These are phyloP conservation scores for Melinaea menophilus DNA, from an alignment of 2,888 invertebrate genomes.

Conservation along the genomic window DNA sequence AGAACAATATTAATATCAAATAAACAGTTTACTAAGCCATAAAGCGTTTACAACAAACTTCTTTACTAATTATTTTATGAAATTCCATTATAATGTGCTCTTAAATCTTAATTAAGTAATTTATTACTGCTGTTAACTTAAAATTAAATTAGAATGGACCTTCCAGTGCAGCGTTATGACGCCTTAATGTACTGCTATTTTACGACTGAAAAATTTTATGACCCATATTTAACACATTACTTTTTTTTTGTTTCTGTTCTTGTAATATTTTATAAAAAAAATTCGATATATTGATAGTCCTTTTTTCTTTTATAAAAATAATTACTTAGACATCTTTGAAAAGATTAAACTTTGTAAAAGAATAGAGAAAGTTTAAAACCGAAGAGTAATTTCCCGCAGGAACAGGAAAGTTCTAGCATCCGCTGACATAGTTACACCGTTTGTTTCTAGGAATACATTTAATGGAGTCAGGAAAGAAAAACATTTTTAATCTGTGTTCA, in stretches of 20 bases:
- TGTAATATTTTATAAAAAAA: conserved; percentile 14
- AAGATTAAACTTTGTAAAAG: conserved; percentile 6
- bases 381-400: conserved; percentile 22
- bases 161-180: background rate
- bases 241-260: too few species aligned
- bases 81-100: background rate
- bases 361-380: conserved; percentile 12
- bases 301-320: background rate
- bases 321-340: background rate
- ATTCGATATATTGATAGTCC: conserved; percentile 36
- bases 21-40: too few species aligned
- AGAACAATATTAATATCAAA: too few species aligned
- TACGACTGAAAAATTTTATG: too few species aligned
- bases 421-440: conserved; percentile 10
- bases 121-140: background rate
- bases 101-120: background rate
- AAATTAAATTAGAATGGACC: background rate
- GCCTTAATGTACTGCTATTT: too few species aligned
- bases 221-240: too few species aligned
- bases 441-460: conserved; percentile 13
- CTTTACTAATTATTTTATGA: background rate
- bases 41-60: background rate
- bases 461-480: conserved; percentile 9
- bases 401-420: conserved; percentile 10
- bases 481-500: background rate